Evolutionary conservation across 2,888 invertebrate species (phyloP).

Genomic region (Beris morrisii): DNA sequence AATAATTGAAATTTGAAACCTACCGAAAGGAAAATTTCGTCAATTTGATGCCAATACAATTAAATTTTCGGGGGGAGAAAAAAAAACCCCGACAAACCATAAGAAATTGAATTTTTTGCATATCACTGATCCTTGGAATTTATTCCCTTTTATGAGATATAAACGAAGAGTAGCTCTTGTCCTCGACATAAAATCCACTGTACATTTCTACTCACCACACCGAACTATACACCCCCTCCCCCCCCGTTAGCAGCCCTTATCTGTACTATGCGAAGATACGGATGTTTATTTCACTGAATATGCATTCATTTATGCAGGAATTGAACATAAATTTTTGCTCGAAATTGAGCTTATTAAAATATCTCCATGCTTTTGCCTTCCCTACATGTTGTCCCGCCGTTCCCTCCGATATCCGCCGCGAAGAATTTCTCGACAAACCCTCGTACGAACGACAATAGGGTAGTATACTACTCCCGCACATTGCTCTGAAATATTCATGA

Average conservation of each 20-base stretch:
- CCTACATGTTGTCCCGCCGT: too few species aligned
- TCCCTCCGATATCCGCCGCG: background rate
- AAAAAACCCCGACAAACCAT: background rate
- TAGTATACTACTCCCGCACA: background rate
- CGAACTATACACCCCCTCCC: too few species aligned
- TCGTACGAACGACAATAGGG: background rate
- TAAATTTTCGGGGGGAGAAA: conserved; percentile 5
- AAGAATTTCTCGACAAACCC: conserved; percentile 7
- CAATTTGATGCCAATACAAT: conserved; percentile 28
- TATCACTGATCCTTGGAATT: conserved; percentile 17
- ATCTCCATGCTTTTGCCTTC: conserved; percentile 13
- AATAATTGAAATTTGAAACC: conserved; percentile 24
- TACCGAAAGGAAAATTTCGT: conserved; percentile 17
- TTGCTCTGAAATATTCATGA: conserved; percentile 31
- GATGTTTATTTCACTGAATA: conserved; percentile 23
- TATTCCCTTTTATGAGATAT: background rate
- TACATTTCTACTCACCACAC: too few species aligned
- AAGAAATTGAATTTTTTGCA: conserved; percentile 17
- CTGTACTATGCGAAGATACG: background rate
- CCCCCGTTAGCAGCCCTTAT: too few species aligned
- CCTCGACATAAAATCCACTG: too few species aligned
- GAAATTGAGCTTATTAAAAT: conserved; percentile 32
- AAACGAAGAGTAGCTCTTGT: too few species aligned
- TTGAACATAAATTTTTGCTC: conserved; percentile 30
- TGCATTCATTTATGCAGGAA: conserved; percentile 31